These are phyloP conservation scores for Martes martes DNA, from an alignment of 2,113 vertebrate genomes.

Conservation along the genomic window DNA sequence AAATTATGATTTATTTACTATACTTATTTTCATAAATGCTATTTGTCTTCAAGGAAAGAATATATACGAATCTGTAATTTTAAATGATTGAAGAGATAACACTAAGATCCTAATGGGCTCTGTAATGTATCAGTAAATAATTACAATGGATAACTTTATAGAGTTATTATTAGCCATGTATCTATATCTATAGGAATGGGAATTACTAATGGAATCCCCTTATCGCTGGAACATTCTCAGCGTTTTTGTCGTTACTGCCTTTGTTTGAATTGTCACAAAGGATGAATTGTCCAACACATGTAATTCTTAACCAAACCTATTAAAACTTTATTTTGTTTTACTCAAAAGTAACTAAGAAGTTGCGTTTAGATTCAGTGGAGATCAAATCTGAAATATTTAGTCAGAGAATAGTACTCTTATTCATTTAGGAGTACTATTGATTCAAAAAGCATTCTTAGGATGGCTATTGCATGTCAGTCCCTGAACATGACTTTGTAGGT, in stretches of 20 bases:
- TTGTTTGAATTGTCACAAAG: constrained; percentile 4
- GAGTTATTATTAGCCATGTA: not conserved
- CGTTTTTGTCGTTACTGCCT: not conserved
- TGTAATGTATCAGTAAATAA: not conserved
- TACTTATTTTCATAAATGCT: constrained; percentile 6
- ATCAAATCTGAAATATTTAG: not conserved
- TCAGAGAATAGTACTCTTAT: not conserved
- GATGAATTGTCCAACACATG: not conserved
- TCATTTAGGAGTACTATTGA: not conserved
- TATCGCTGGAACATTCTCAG: not conserved
- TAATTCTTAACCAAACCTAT: not conserved
- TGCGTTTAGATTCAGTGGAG: not conserved
- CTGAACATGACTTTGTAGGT: not conserved
- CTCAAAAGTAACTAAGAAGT: not conserved
- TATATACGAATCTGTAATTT: not conserved
- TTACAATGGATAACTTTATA: not conserved
- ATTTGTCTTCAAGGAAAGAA: constrained; percentile 29
- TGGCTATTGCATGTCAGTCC: not conserved
- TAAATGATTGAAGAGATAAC: not conserved
- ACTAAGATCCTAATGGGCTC: not conserved
- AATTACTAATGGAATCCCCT: not conserved
- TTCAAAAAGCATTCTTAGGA: not conserved
- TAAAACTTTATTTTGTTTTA: not conserved
- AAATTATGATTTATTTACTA: not conserved
- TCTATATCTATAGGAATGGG: not conserved